Base-by-base conservation (phyloP, 2,888 invertebrate genomes). In the Standfussiana lucernea region DNA sequence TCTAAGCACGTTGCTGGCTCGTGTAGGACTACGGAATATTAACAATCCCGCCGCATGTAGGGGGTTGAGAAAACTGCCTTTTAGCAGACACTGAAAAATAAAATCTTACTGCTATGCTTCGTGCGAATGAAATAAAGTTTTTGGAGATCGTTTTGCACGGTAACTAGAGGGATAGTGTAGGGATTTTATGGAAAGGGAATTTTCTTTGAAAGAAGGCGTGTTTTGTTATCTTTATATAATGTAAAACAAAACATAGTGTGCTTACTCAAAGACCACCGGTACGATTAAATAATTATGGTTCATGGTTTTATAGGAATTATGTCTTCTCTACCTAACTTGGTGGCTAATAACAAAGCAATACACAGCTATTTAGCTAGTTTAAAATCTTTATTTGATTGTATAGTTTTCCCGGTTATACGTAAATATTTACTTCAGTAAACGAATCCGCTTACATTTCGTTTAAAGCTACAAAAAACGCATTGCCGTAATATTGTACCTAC, bases 81-180 rank as follows among this genome's bases (percentile, higher is more conserved):
- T 93, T 93, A 93, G 90, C 91, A 92, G 92, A 92, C 92, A 91
- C 91, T 92, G 92, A 89, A 91, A 92, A 92, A 92, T 93, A 92
- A 91, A 92, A 91, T 91, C 89, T 88, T 85, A 82, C 89, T 89
- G 85, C 74, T 32, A 89, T 86, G 90, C 85, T 80, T 86, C 80
- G 82, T 86, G 86, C 86, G 82, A 89, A 90, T 91, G 89, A 87
- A 89, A 91, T 90, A 87, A 82, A 84, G 82, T 85, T 89, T 85
- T 83, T 78, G 79, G 80, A 59, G 47, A 77, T 86, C 86, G 83
- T 86, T 90, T 86, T 86, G 89, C 88, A 85, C 87, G 71, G 81
- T 80, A 86, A 89, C 77, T 77, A 59, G 42, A 45, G 6, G 24
- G 53, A 28, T 61, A 35, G 32, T 62, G 40, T 59, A 24, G 21